Conservation (phyloP, 2,113 vertebrate genomes). For the human (Homo sapiens) region DNA sequence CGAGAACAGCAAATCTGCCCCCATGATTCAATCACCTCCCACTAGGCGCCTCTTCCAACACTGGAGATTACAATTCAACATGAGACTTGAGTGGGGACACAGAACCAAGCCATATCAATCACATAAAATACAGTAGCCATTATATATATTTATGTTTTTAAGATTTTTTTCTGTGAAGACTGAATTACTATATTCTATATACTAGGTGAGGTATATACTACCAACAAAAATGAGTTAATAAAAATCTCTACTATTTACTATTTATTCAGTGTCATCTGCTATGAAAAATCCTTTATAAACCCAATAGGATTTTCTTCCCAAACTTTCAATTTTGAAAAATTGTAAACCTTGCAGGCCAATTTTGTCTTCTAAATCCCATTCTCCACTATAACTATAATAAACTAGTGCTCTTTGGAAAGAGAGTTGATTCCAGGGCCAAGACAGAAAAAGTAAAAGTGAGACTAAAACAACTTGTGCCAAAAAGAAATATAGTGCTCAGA, state of each 20-base stretch:
- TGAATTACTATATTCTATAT: background rate
- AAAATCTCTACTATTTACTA: background rate
- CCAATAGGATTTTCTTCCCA: background rate
- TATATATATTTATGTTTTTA: background rate
- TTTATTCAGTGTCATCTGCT: background rate
- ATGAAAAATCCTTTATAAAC: background rate
- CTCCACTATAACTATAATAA: background rate
- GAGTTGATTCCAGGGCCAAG: background rate
- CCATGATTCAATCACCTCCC: no score
- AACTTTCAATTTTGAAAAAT: background rate
- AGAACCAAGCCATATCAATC: no score
- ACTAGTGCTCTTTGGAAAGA: background rate
- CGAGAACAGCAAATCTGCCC: no score
- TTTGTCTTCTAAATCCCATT: background rate
- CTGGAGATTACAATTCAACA: no score
- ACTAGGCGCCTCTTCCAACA: no score
- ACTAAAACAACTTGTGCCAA: background rate
- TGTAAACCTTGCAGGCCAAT: background rate
- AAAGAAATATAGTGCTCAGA: slow-evolving; percentile 8
- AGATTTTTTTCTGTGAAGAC: background rate
- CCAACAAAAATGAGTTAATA: background rate
- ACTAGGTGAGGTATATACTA: background rate
- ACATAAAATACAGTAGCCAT: background rate
- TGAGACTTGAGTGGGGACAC: no score
- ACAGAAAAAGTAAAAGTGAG: background rate